A percentile compares a stretch with the other conserved stretches of the same genome.
Conservation (phyloP, 2,888 invertebrate genomes). For the Tetragonula carbonaria region DNA sequence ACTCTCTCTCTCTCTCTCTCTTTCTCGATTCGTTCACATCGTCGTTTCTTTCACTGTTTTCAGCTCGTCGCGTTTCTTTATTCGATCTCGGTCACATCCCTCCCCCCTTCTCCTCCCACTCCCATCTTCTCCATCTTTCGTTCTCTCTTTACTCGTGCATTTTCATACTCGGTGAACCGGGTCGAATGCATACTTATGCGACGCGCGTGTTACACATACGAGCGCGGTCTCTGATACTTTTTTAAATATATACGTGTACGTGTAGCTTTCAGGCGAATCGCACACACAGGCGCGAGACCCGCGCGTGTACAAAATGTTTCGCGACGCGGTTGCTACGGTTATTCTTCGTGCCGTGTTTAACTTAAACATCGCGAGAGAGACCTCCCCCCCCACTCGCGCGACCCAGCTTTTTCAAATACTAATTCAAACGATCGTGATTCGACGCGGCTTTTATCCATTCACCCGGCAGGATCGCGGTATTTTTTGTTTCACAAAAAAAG, state of each 20-base stretch:
- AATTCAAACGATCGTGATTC: slow-evolving; percentile 49
- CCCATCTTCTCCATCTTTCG: too few species aligned
- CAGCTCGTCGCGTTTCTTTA: slow-evolving; percentile 5
- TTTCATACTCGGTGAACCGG: slow-evolving; percentile 52
- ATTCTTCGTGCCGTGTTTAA: slow-evolving; percentile 33
- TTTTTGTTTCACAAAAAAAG: not conserved
- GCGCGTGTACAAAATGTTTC: slow-evolving; percentile 12
- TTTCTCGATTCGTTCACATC: not conserved
- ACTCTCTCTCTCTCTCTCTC: not conserved
- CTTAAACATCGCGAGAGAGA: slow-evolving; percentile 18
- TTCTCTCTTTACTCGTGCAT: slow-evolving; percentile 25
- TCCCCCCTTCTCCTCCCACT: too few species aligned
- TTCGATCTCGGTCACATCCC: slow-evolving; percentile 24
- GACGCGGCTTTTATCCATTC: slow-evolving; percentile 14
- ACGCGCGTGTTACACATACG: slow-evolving; percentile 31
- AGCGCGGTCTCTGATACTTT: slow-evolving; percentile 35
- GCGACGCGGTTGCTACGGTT: not conserved
- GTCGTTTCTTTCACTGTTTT: slow-evolving; percentile 4
- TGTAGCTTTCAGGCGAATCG: slow-evolving; percentile 35
- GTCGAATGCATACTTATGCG: slow-evolving; percentile 60
- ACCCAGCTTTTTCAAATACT: slow-evolving; percentile 14
- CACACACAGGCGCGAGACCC: not conserved
- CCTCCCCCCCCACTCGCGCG: not conserved
- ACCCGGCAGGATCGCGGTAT: slow-evolving; percentile 14
- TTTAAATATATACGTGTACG: slow-evolving; percentile 43